Conservation (phyloP, 2,797 vertebrate species). For the Pangasius djambal region DNA sequence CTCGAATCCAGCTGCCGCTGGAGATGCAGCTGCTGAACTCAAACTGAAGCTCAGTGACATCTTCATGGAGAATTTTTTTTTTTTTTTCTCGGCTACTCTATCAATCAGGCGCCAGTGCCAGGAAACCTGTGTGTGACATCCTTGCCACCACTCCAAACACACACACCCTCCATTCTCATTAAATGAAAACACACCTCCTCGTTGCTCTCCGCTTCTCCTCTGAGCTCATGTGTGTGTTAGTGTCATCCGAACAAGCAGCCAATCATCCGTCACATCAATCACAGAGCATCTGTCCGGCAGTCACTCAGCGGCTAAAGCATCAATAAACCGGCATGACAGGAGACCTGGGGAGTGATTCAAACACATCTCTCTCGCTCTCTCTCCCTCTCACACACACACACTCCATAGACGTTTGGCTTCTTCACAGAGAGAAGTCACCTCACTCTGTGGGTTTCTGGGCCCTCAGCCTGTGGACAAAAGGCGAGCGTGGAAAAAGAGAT, state of each 20-base stretch:
- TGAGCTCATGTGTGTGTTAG: slow-evolving; percentile 42
- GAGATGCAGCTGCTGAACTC: slow-evolving; percentile 45
- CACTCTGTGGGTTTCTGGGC: slow-evolving; percentile 57
- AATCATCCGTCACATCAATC: slow-evolving; percentile 76
- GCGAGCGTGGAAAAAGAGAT: slow-evolving; percentile 71
- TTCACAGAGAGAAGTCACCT: slow-evolving; percentile 70
- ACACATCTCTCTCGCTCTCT: slow-evolving; percentile 27
- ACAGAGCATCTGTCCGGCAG: slow-evolving; percentile 67
- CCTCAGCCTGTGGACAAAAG: slow-evolving; percentile 67
- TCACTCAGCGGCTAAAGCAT: slow-evolving; percentile 71
- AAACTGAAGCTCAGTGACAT: slow-evolving; percentile 59
- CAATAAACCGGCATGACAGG: slow-evolving; percentile 73
- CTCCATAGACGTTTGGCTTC: slow-evolving; percentile 57
- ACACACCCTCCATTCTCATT: slow-evolving; percentile 41
- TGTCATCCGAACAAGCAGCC: slow-evolving; percentile 62
- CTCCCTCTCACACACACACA: slow-evolving; percentile 12
- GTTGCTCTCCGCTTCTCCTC: slow-evolving; percentile 52
- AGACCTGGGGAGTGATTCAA: slow-evolving; percentile 45
- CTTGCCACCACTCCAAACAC: slow-evolving; percentile 50
- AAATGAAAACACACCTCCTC: slow-evolving; percentile 61
- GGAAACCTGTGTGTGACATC: slow-evolving; percentile 54
- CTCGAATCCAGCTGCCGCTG: slow-evolving; percentile 16
- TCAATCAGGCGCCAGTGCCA: slow-evolving; percentile 65
- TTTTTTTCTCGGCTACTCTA: slow-evolving; percentile 49
- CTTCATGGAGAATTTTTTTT: slow-evolving; percentile 51